Evolutionary conservation across 2,113 vertebrate genomes (phyloP), one percentile per base, ranked within the genome.

Genomic region (Alexandromys fortis): DNA sequence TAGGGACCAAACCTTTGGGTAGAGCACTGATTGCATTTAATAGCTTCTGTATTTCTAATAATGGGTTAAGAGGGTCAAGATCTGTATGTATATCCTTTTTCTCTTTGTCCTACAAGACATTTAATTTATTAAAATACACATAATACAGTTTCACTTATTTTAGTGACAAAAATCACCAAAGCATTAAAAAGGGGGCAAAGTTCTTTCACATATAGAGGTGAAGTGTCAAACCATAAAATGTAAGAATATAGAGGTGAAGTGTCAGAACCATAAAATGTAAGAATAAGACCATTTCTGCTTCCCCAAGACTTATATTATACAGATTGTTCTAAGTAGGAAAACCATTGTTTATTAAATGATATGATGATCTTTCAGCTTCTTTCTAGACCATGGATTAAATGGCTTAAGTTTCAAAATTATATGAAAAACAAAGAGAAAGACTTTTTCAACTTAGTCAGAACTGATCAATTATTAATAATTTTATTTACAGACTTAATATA

Each of bases 41-140:
- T 96, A 98, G 77, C 78, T 96, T 98, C 94, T 97, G 97, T 55
- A 98, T 58, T 88, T 98, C 97, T 83, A 94, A 78, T 55, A 98
- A 86, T 42, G 95, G 61, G 63, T 97, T 93, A 95, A 89, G 75
- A 92, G 90, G 81, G 9, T 94, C 73, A 65, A 94, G 88, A 86
- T 96, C 94, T 91, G 90, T 61, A 95, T 86, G 33, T 76, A 65
- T 55, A 68, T 95, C 86, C 21, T 91, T 90, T 76, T 95, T 93
- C 73, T 96, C 88, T 91, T 97, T 89, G 58, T 92, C 88, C 97
- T 97, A 92, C 6, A 97, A 96, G 38, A 83, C 24, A 83, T 83
- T 82, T 38, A 82, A 38, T 82, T 63, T 83, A 89, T 47, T 35
- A 97, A 96, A 94, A 73, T 86, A 67, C 73, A 95, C 2, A 67